Conservation (phyloP, 2,888 invertebrate species). For the Orchesellides sinensis region DNA sequence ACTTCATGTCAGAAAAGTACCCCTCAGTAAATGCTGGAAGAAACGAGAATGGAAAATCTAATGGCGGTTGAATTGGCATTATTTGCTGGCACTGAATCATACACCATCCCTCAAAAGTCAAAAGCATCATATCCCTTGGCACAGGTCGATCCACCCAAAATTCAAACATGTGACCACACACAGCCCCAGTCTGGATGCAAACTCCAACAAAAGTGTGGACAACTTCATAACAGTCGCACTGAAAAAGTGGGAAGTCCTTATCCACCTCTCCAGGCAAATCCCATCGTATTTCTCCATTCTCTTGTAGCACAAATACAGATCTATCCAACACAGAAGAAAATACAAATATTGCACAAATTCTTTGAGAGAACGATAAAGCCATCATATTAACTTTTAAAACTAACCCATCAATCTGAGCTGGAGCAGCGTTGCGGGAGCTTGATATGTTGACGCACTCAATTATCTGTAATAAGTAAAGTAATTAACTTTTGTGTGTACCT, state of each 20-base stretch:
- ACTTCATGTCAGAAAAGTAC: slow-evolving; percentile 82
- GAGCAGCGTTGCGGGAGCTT: slow-evolving; percentile 78
- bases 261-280: slow-evolving; percentile 80
- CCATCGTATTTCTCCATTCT: slow-evolving; percentile 78
- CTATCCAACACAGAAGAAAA: slow-evolving; percentile 47
- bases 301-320: slow-evolving; percentile 72
- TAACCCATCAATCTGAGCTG: slow-evolving; percentile 80
- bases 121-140: slow-evolving; percentile 76
- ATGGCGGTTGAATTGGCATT: slow-evolving; percentile 78
- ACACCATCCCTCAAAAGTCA: slow-evolving; percentile 80
- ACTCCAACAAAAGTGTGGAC: slow-evolving; percentile 76
- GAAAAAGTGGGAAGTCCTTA: slow-evolving; percentile 80
- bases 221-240: slow-evolving; percentile 84
- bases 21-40: slow-evolving; percentile 83
- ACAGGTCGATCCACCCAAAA: slow-evolving; percentile 77
- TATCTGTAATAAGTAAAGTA: too few relatives aligned
- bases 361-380: slow-evolving; percentile 68
- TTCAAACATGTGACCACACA: slow-evolving; percentile 83
- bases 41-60: slow-evolving; percentile 81
- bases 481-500: too few relatives aligned
- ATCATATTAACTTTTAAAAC: slow-evolving; percentile 68
- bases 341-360: too few relatives aligned
- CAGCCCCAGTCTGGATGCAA: slow-evolving; percentile 81
- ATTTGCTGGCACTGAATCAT: slow-evolving; percentile 81
- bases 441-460: slow-evolving; percentile 78